phyloP scores from a whole-genome alignment of 2,888 invertebrate species.

The Megamerina dolium region DNA sequence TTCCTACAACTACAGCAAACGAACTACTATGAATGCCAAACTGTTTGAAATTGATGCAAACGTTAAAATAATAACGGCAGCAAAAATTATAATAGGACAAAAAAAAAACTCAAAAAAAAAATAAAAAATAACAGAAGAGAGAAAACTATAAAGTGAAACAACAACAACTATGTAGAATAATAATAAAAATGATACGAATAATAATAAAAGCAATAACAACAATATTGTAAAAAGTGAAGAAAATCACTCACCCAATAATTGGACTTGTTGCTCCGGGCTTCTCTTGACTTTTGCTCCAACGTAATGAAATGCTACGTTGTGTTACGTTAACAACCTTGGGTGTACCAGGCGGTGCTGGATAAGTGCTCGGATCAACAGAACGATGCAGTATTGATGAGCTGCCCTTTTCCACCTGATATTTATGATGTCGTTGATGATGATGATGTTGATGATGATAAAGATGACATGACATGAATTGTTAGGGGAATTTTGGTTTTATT shows the following conservation, averaged over 20 bases:
- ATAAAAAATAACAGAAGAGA: neutral
- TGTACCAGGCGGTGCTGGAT: slow-evolving; percentile 69
- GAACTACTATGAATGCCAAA: no score
- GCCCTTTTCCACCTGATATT: slow-evolving; percentile 46
- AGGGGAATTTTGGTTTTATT: neutral
- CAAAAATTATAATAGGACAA: no score
- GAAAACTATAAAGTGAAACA: neutral
- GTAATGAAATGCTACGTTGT: slow-evolving; percentile 57
- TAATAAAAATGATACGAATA: neutral
- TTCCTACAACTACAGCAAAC: neutral
- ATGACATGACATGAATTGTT: neutral
- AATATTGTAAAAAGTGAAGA: neutral
- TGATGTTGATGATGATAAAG: neutral
- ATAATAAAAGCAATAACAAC: neutral
- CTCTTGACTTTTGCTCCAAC: slow-evolving; percentile 59
- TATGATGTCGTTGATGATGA: slow-evolving; percentile 1
- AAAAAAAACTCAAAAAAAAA: no score
- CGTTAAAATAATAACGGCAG: no score
- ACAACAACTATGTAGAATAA: slow-evolving; percentile 2
- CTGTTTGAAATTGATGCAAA: no score
- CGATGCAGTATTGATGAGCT: slow-evolving; percentile 58
- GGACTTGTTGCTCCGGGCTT: slow-evolving; percentile 48
- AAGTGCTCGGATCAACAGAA: slow-evolving; percentile 63
- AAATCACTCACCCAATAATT: slow-evolving; percentile 45
- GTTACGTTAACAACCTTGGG: slow-evolving; percentile 64